phyloP scores from a whole-genome alignment of 2,888 invertebrate genomes.

The Thecocarcelia acutangulata region DNA sequence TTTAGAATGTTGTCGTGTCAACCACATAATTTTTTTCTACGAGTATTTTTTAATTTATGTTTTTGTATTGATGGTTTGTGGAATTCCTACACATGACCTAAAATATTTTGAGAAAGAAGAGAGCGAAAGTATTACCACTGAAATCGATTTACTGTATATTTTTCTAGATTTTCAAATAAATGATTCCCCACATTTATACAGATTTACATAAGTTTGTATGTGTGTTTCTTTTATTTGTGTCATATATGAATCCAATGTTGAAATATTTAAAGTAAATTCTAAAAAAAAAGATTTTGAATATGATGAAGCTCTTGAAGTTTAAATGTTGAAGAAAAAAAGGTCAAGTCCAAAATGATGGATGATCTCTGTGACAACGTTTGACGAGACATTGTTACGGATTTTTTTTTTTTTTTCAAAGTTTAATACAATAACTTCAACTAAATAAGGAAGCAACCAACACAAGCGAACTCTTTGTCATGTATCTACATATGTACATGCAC shows the following conservation, averaged over 20 bases:
- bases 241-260: neutral
- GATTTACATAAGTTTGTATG: no score
- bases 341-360: conserved; percentile 82
- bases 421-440: conserved; percentile 14
- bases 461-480: conserved; percentile 2
- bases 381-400: conserved; percentile 68
- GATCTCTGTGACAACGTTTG: conserved; percentile 76
- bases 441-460: conserved; percentile 15
- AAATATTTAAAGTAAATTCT: conserved; percentile 31
- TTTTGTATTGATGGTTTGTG: no score
- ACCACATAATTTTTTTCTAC: no score
- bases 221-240: no score
- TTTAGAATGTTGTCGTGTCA: no score
- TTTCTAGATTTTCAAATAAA: no score
- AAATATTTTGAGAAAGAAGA: no score
- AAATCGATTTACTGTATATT: no score
- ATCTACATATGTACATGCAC: neutral
- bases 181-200: no score
- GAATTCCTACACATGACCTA: no score
- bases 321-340: conserved; percentile 77
- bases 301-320: conserved; percentile 41
- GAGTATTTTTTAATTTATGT: no score
- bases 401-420: conserved; percentile 39
- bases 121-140: no score
- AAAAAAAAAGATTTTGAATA: conserved; percentile 24